phyloP scores from a whole-genome alignment of 2,113 vertebrate species.

The Mugil cephalus region DNA sequence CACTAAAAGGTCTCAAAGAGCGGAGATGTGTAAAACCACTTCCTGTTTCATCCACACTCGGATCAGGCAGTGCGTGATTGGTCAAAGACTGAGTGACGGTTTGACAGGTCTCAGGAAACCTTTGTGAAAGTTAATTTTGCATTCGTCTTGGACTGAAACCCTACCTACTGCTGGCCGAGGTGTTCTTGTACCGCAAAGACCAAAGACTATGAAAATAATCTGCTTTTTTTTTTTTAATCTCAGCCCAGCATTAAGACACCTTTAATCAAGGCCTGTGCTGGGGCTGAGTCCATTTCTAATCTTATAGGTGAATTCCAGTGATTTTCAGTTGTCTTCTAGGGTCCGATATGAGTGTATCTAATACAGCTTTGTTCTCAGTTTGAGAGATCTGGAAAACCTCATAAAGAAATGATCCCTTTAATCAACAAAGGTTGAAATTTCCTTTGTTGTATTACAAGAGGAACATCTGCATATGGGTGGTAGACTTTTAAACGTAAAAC shows the following conservation, averaged over 20 bases:
- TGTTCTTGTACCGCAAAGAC: slow-evolving; percentile 3
- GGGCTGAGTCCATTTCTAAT: no score
- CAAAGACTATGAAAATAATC: no score
- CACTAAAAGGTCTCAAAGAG: slow-evolving; percentile 32
- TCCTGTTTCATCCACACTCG: slow-evolving; percentile 37
- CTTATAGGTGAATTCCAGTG: no score
- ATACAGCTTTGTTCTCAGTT: background rate
- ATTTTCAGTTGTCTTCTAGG: background rate
- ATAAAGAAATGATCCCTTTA: no score
- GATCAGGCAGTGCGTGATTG: background rate
- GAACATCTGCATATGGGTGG: no score
- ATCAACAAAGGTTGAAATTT: no score
- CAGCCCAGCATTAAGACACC: no score
- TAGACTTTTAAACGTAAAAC: no score
- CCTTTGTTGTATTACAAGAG: no score
- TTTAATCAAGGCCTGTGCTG: no score
- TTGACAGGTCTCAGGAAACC: background rate
- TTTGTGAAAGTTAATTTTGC: slow-evolving; percentile 35
- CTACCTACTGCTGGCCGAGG: slow-evolving; percentile 20
- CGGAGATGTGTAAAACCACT: slow-evolving; percentile 8
- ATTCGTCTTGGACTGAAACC: slow-evolving; percentile 28
- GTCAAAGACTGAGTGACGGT: background rate
- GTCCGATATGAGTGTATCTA: background rate
- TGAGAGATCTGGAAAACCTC: no score
- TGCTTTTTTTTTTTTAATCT: no score